Evolutionary conservation across 2,797 vertebrate genomes (phyloP), one percentile per base, ranked within the genome.

Genomic region (Tokudaia tokunoshimensis): DNA sequence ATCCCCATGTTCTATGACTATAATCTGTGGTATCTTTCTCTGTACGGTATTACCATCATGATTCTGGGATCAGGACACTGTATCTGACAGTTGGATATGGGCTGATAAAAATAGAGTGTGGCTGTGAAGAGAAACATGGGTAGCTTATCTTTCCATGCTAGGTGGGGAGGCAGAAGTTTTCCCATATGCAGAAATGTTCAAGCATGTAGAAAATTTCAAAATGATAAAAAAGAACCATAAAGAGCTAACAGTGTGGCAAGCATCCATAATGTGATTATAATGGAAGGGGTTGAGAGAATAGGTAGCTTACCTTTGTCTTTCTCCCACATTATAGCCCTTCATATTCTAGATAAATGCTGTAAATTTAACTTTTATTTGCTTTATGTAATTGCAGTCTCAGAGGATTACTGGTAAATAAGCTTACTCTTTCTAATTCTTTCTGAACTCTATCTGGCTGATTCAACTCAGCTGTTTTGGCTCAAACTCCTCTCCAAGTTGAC

Each of bases 111-210:
- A 41, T 17, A 61, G 55, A 41, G 55, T 7, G 12, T 8, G n/a
- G 11, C 13, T 41, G 0, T 82, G 13, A 59, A 7, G 55, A 3
- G 3, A 26, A 13, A 14, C 55, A 15, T 3, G 15, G 1, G 12
- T 41, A 26, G 13, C 55, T 13, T 59, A 57, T 59, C 22, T 76
- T 76, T 47, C 6, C 22, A 15, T 59, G 55, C 3, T 26, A 82
- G 24, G 29, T 37, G 20, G n/a, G 22, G 37, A 82, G n/a, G 24
- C 3, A 41, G 22, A 41, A 61, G 7, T 41, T 1, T 2, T 29
- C 57, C 80, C 24, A 17, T 15, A 15, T 59, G 3, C 22, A 3
- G 26, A 41, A 61, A 82, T 82, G 52, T 37, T 26, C 22, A 59
- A 13, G 3, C 55, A 26, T 59, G 34, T 59, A 13, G 12, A 26